Conservation (phyloP, 2,888 invertebrate genomes). For the Ophion obscuratus region DNA sequence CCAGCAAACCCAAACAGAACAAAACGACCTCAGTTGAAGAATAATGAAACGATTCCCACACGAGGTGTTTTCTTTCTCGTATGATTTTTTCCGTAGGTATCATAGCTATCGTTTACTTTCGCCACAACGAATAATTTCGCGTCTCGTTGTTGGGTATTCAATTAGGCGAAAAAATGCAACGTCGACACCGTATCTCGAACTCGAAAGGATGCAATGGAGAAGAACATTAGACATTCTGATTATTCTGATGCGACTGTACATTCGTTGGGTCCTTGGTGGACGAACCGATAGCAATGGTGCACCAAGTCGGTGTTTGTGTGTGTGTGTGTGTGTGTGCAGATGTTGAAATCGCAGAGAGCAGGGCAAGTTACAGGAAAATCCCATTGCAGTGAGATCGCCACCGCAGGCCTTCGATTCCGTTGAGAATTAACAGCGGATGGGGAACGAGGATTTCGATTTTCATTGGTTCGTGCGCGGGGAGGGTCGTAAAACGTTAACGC, state of each 20-base stretch:
- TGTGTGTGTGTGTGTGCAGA: constrained; percentile 36
- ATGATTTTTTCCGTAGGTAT: no score
- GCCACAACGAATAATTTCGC: no score
- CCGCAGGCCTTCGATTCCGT: constrained; percentile 78
- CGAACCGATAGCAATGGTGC: background rate
- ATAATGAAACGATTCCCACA: no score
- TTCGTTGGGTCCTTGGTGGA: background rate
- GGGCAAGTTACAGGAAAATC: constrained; percentile 78
- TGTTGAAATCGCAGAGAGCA: constrained; percentile 40
- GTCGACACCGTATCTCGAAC: background rate
- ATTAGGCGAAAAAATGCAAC: no score
- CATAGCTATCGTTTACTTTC: no score
- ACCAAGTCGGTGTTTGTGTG: background rate
- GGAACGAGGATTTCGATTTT: constrained; percentile 80
- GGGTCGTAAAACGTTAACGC: constrained; percentile 79
- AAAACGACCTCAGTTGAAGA: no score
- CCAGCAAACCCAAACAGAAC: no score
- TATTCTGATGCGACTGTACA: background rate
- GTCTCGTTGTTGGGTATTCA: no score
- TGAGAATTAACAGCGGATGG: constrained; percentile 78
- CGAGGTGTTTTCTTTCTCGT: no score
- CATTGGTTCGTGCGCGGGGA: constrained; percentile 69
- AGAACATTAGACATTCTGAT: background rate
- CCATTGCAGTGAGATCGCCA: constrained; percentile 75
- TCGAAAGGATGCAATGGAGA: background rate